Conservation (phyloP, 2,888 invertebrate genomes). For the Drosophila trichaetosa region DNA sequence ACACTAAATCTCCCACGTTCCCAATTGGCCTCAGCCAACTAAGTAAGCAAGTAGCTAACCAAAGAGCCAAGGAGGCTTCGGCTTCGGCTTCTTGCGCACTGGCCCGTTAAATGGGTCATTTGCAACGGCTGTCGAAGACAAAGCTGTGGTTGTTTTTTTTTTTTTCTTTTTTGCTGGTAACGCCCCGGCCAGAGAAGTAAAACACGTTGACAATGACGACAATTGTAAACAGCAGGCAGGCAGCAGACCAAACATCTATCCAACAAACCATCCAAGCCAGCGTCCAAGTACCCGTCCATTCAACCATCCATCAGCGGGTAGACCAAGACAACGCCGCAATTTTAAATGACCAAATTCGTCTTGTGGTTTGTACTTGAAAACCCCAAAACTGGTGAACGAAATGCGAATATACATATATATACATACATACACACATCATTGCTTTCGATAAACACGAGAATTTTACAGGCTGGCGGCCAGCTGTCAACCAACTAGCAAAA, state of each 20-base stretch:
- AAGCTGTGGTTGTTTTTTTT: conserved; percentile 61
- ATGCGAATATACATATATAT: conserved; percentile 39
- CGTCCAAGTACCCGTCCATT: conserved; percentile 20
- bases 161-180: conserved; percentile 36
- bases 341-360: conserved; percentile 80
- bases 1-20: conserved; percentile 72
- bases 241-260: conserved; percentile 53
- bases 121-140: conserved; percentile 66
- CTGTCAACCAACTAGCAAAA: conserved; percentile 61
- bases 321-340: conserved; percentile 69
- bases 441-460: conserved; percentile 43
- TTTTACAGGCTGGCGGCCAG: conserved; percentile 46
- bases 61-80: conserved; percentile 25
- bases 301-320: conserved; percentile 58
- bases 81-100: conserved; percentile 59
- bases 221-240: conserved; percentile 71
- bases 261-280: conserved; percentile 23
- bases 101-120: conserved; percentile 80
- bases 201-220: conserved; percentile 77
- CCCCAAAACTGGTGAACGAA: conserved; percentile 73
- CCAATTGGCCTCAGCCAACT: conserved; percentile 52
- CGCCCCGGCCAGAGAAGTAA: conserved; percentile 60
- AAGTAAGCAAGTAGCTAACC: conserved; percentile 23
- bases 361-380: conserved; percentile 79
- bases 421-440: conserved; percentile 1